A percentile compares a stretch with the other conserved stretches of the same genome.
Evolutionary conservation across 2,797 vertebrate genomes (phyloP).

Genomic region (Rhinella marina): DNA sequence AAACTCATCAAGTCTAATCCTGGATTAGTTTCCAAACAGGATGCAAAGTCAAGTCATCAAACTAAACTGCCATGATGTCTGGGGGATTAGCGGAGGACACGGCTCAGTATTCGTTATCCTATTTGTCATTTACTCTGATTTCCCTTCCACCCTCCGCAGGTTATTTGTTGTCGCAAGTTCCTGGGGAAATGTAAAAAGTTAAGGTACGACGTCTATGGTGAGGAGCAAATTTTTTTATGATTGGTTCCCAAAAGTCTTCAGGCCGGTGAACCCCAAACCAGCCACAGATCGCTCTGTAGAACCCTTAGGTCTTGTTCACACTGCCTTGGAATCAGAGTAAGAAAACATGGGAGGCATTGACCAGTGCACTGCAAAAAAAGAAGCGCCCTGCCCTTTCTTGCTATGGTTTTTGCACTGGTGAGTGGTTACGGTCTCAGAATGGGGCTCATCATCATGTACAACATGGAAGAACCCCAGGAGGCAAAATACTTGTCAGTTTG

Average conservation of each 20-base stretch:
- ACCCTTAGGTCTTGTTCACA: too few species aligned
- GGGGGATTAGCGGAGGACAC: constrained; percentile 19
- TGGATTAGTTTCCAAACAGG: constrained; percentile 57
- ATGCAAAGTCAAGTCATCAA: constrained; percentile 48
- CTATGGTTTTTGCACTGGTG: too few species aligned
- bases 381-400: too few species aligned
- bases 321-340: too few species aligned
- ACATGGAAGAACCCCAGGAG: too few species aligned
- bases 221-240: background rate
- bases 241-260: background rate
- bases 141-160: background rate
- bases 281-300: background rate
- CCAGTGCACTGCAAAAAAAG: too few species aligned
- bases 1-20: constrained; percentile 59
- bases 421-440: too few species aligned
- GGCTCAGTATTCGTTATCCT: background rate
- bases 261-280: background rate
- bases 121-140: background rate
- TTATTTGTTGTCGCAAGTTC: background rate
- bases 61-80: constrained; percentile 33
- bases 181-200: background rate
- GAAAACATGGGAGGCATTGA: too few species aligned
- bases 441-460: too few species aligned
- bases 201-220: background rate
- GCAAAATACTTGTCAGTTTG: too few species aligned